phyloP scores from a whole-genome alignment of 1,140 invertebrate genomes.

The Magallana angulata region DNA sequence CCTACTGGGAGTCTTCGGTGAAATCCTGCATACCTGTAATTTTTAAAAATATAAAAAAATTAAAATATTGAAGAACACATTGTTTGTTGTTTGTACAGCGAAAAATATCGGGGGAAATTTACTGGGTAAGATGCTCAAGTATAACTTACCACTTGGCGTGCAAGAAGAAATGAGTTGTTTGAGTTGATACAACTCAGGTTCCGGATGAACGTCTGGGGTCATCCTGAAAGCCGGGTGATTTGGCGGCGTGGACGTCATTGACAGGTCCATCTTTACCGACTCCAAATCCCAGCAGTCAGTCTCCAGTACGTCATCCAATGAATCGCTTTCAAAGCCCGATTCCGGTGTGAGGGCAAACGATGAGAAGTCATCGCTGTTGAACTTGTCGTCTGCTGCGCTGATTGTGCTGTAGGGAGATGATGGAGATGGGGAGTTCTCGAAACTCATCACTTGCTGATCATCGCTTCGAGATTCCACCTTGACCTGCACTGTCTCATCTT shows the following conservation, averaged over 20 bases:
- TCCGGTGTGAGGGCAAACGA: conserved; percentile 48
- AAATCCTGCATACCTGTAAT: conserved; percentile 57
- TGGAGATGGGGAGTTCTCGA: conserved; percentile 53
- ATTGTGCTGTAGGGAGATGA: conserved; percentile 50
- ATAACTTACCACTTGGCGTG: conserved; percentile 67
- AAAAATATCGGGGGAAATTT: too few relatives aligned
- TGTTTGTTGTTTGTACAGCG: too few relatives aligned
- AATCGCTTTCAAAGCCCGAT: conserved; percentile 55
- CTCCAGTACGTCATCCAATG: conserved; percentile 58
- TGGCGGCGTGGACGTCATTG: conserved; percentile 35
- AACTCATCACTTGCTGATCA: conserved; percentile 44
- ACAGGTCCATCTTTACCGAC: conserved; percentile 58
- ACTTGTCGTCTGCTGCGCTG: conserved; percentile 51
- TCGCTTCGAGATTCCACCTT: conserved; percentile 48
- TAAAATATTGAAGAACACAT: background rate
- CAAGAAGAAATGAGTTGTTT: conserved; percentile 68
- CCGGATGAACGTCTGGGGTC: conserved; percentile 45
- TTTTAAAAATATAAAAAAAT: conserved; percentile 48
- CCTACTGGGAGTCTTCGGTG: conserved; percentile 73
- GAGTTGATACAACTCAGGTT: conserved; percentile 70
- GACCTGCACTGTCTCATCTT: conserved; percentile 44
- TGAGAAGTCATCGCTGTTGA: conserved; percentile 49
- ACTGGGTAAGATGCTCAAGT: background rate
- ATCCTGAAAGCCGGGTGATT: conserved; percentile 42
- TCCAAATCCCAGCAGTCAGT: conserved; percentile 61